These are phyloP conservation scores for Leptura quadrifasciata DNA, from an alignment of 2,888 invertebrate genomes.

Conservation along the genomic window DNA sequence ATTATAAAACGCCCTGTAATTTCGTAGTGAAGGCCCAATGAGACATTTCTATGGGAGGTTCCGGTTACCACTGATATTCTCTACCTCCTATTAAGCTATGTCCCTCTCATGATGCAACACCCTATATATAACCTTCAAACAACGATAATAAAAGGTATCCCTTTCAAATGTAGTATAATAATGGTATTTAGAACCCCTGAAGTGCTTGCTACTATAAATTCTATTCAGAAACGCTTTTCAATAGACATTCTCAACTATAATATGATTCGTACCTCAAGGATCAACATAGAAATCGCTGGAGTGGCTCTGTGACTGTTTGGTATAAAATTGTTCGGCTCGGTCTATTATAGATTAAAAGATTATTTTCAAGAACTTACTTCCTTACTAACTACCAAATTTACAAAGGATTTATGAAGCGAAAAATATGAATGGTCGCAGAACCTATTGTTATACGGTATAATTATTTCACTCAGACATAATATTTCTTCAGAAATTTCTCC, in stretches of 20 bases:
- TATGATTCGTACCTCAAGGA: conserved; percentile 40
- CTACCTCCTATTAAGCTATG: too few species aligned
- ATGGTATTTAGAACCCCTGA: conserved; percentile 39
- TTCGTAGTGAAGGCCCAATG: too few species aligned
- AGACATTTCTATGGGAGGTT: too few species aligned
- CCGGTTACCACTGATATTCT: too few species aligned
- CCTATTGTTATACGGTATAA: conserved; percentile 50
- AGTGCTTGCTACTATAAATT: conserved; percentile 39
- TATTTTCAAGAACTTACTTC: conserved; percentile 51
- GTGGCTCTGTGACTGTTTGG: conserved; percentile 40
- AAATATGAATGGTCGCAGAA: conserved; percentile 55
- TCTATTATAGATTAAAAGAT: conserved; percentile 52
- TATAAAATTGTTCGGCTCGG: conserved; percentile 32
- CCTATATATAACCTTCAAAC: conserved; percentile 28
- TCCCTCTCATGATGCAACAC: too few species aligned
- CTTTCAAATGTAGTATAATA: conserved; percentile 35
- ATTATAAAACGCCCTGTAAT: too few species aligned
- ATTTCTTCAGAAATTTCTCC: conserved; percentile 6
- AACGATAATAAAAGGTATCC: conserved; percentile 28
- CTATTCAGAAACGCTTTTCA: conserved; percentile 34
- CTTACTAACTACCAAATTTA: conserved; percentile 48
- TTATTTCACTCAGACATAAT: conserved; percentile 32
- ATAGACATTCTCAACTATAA: conserved; percentile 38
- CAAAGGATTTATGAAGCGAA: conserved; percentile 59
- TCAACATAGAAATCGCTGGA: conserved; percentile 41